phyloP scores from a whole-genome alignment of 2,888 invertebrate species.

The Hipparchia semele region DNA sequence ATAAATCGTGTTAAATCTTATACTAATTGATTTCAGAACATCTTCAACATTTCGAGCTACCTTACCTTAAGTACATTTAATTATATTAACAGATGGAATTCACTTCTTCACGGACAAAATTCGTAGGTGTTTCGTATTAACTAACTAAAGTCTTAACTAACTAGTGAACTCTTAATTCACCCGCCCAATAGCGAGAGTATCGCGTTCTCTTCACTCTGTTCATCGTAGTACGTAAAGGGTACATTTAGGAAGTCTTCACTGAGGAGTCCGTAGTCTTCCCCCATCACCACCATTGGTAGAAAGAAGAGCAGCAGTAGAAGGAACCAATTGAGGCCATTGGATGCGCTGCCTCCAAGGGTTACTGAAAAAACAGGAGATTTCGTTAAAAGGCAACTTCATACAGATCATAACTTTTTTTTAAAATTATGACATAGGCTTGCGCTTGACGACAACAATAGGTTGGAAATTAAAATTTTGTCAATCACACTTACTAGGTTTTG shows the following conservation, averaged over 20 bases:
- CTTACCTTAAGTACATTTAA: too few relatives aligned
- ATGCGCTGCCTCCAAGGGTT: constrained; percentile 61
- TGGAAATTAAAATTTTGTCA: too few relatives aligned
- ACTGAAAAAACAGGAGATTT: constrained; percentile 57
- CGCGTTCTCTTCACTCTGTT: constrained; percentile 42
- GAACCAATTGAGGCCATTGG: constrained; percentile 62
- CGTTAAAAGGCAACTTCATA: too few relatives aligned
- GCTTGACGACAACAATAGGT: too few relatives aligned
- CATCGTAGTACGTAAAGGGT: constrained; percentile 46
- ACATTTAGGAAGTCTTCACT: constrained; percentile 48
- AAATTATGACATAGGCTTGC: too few relatives aligned
- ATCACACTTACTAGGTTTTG: too few relatives aligned
- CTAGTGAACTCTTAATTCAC: constrained; percentile 42
- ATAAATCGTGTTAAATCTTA: too few relatives aligned
- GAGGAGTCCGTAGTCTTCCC: constrained; percentile 51
- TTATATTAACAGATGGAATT: constrained; percentile 14
- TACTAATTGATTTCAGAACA: too few relatives aligned
- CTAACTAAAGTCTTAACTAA: not conserved
- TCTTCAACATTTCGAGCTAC: too few relatives aligned
- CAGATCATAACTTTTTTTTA: too few relatives aligned
- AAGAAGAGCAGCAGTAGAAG: constrained; percentile 61
- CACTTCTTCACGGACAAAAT: constrained; percentile 23
- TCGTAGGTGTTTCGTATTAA: constrained; percentile 23
- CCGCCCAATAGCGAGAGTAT: constrained; percentile 56
- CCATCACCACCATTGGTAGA: constrained; percentile 59